Evolutionary conservation across 2,113 vertebrate species (phyloP).

Genomic region (Saguinus imperator): DNA sequence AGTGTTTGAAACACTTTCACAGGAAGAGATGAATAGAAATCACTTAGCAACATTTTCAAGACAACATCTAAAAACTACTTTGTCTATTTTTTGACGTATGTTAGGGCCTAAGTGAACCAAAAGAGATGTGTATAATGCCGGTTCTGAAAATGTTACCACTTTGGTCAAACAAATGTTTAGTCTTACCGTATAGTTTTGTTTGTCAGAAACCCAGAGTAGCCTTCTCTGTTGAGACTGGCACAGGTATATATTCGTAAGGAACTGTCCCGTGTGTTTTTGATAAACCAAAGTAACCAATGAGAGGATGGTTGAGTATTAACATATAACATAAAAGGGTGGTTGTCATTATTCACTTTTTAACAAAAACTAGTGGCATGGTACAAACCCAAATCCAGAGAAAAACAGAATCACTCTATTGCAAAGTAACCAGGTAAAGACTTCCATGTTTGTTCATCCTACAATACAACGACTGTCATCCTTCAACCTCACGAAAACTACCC

Average conservation of each 20-base stretch:
- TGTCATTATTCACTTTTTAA: not conserved
- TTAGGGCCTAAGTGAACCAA: not conserved
- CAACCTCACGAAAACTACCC: not conserved
- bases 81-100: not conserved
- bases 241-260: not conserved
- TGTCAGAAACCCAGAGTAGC: not conserved
- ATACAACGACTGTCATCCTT: not conserved
- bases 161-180: not conserved
- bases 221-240: not conserved
- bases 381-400: constrained; percentile 6
- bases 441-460: constrained; percentile 4
- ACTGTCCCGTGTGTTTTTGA: not conserved
- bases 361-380: not conserved
- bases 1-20: constrained; percentile 34
- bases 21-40: not conserved
- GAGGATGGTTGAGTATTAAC: not conserved
- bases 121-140: not conserved
- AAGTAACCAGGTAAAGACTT: constrained; percentile 1
- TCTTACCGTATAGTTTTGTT: constrained; percentile 12
- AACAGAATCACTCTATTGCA: not conserved
- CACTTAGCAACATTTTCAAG: constrained; percentile 15
- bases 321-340: not conserved
- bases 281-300: constrained; percentile 40
- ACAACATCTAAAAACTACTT: not conserved
- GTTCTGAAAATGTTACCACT: not conserved